phyloP scores from a whole-genome alignment of 64 coral and sea anemone genomes.

The Cladopsammia gracilis region DNA sequence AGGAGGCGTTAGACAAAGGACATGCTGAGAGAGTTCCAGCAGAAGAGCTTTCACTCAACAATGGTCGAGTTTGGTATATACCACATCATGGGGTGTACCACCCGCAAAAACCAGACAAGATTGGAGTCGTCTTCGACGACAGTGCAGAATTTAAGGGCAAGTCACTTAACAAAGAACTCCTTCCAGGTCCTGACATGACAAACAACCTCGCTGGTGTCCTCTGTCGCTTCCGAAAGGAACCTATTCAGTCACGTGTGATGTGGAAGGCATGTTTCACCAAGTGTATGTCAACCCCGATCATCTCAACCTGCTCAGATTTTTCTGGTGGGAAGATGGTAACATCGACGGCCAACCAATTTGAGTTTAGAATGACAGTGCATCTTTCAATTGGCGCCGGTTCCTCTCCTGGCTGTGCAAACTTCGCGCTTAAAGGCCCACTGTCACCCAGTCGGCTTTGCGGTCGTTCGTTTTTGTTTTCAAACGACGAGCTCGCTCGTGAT shows the following conservation, averaged over 20 bases:
- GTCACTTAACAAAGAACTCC: constrained; percentile 15
- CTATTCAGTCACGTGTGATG: background rate
- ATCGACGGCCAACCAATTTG: background rate
- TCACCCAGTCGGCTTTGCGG: too few relatives aligned
- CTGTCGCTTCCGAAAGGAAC: constrained; percentile 40
- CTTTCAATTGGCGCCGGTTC: constrained; percentile 29
- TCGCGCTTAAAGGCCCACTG: too few relatives aligned
- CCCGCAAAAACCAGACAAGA: constrained; percentile 33
- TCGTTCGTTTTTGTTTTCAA: too few relatives aligned
- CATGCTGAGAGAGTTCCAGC: constrained; percentile 35
- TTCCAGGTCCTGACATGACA: constrained; percentile 28
- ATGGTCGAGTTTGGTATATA: constrained; percentile 31
- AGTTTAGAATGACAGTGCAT: constrained; percentile 45
- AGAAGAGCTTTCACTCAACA: background rate
- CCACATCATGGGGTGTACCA: constrained; percentile 39
- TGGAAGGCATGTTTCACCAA: constrained; percentile 49
- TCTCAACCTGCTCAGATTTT: background rate
- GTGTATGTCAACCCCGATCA: background rate
- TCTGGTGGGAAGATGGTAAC: constrained; percentile 24
- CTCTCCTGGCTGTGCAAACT: constrained; percentile 42
- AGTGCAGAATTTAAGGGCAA: constrained; percentile 30
- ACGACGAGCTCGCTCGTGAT: too few relatives aligned
- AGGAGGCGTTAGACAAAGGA: constrained; percentile 10
- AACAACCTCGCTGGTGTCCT: constrained; percentile 51
- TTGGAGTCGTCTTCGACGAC: constrained; percentile 40